phyloP scores from a whole-genome alignment of 2,113 vertebrate species.

The Gambusia holbrooki region DNA sequence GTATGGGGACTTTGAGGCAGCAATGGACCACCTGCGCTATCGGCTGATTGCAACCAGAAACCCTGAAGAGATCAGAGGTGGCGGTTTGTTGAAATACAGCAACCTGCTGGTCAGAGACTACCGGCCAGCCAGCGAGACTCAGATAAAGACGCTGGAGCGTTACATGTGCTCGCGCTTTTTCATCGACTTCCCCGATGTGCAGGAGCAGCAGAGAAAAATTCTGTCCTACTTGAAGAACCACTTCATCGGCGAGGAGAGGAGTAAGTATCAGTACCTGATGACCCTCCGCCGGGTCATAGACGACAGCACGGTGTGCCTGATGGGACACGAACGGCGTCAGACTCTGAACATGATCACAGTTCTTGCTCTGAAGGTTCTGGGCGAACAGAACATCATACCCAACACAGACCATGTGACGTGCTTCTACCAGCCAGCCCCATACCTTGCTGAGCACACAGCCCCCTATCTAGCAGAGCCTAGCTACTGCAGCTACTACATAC shows the following conservation, averaged over 20 bases:
- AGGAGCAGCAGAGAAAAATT: conserved; percentile 93
- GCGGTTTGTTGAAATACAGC: conserved; percentile 95
- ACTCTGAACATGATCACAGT: conserved; percentile 96
- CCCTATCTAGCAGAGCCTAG: conserved; percentile 88
- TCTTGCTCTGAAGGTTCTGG: conserved; percentile 91
- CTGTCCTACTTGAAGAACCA: conserved; percentile 96
- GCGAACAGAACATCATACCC: conserved; percentile 93
- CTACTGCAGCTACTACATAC: conserved; percentile 89
- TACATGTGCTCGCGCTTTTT: conserved; percentile 99
- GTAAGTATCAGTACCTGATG: conserved; percentile 97
- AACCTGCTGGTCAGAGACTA: conserved; percentile 93
- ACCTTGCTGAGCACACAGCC: conserved; percentile 85
- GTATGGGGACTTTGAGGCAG: conserved; percentile 93
- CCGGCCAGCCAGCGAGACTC: conserved; percentile 87
- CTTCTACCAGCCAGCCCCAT: conserved; percentile 94
- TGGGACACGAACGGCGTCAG: conserved; percentile 90
- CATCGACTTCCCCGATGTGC: conserved; percentile 95
- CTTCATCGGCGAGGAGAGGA: conserved; percentile 95
- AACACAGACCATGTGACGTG: conserved; percentile 91
- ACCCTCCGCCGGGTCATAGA: conserved; percentile 90
- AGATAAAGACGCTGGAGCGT: conserved; percentile 94
- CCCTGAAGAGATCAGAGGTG: conserved; percentile 95
- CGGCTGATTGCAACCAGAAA: conserved; percentile 92
- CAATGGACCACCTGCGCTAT: conserved; percentile 91
- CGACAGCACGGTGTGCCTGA: conserved; percentile 95